Evolutionary conservation across 2,113 vertebrate genomes (phyloP), one percentile per base, ranked within the genome.

Genomic region (Ptilonorhynchus violaceus): DNA sequence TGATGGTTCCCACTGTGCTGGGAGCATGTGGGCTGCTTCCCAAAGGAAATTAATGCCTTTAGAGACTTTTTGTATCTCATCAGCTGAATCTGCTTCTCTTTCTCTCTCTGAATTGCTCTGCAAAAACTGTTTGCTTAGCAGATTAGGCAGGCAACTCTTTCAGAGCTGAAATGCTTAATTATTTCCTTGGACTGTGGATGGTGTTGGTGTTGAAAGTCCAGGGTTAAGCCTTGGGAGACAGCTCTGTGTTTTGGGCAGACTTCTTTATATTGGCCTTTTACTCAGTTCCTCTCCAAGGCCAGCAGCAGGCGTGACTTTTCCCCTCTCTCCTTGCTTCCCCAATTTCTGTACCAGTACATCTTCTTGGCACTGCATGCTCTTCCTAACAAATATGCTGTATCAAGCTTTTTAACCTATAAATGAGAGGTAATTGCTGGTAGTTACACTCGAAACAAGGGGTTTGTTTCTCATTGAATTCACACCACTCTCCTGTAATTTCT

Each of bases 41-140:
- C 86, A 93, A 72, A 94, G 91, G 92, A 97, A 92, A 91, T 94
- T 37, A 86, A 27, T 90, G 95, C 83, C 89, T 93, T 94, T 68
- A 78, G 91, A 93, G 59, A 81, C 6, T 91, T 89, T 83, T 81
- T 92, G 60, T 93, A 80, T 92, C 77, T 92, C 69, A 46, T 96
- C 93, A 96, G 92, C 93, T 91, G 76, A 93, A 93, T 95, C 80
- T 89, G 66, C 89, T 93, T 89, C 46, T 79, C 46, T 35, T 33
- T 73, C 56, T 60, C 55, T 58, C 58, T 88, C 87, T 88, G 77
- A 94, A 95, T 89, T 88, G 77, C 86, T 87, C 44, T 89, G 83
- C 62, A 92, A 80, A 89, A 95, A 93, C 46, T 93, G 94, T 91
- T 69, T 79, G 74, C 88, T 79, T 95, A 73, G 95, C 95, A 96